phyloP scores from a whole-genome alignment of 2,888 invertebrate genomes.

The Sinelater perroti region DNA sequence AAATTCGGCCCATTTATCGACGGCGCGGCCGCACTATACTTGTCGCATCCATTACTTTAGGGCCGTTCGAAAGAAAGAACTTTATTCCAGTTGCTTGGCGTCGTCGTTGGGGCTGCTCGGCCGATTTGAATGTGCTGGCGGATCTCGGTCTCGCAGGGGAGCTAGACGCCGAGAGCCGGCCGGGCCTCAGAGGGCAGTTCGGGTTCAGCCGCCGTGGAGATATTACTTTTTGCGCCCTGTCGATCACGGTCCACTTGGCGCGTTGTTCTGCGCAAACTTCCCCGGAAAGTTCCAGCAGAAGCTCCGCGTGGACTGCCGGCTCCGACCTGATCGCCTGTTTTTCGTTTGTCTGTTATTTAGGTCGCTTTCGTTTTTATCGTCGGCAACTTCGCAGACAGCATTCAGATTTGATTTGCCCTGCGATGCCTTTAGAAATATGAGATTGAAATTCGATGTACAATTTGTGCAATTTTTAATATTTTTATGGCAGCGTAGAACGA shows the following conservation, averaged over 20 bases:
- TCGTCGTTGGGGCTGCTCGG: slow-evolving; percentile 10
- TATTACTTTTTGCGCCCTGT: slow-evolving; percentile 33
- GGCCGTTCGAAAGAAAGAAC: not conserved
- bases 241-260: slow-evolving; percentile 25
- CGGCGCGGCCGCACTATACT: slow-evolving; percentile 4
- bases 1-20: not conserved
- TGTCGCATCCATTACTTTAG: slow-evolving; percentile 13
- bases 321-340: not conserved
- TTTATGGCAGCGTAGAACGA: slow-evolving; percentile 4
- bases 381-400: not conserved
- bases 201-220: slow-evolving; percentile 26
- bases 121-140: slow-evolving; percentile 25
- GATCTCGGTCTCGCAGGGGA: slow-evolving; percentile 23
- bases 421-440: not conserved
- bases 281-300: slow-evolving; percentile 19
- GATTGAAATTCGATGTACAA: slow-evolving; percentile 7
- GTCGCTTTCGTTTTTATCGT: slow-evolving; percentile 1
- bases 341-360: not conserved
- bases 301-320: slow-evolving; percentile 17
- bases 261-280: slow-evolving; percentile 21
- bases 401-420: not conserved
- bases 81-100: not conserved
- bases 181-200: slow-evolving; percentile 16
- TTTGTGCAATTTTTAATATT: slow-evolving; percentile 7
- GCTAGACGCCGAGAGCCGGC: slow-evolving; percentile 23